Conservation (phyloP, 2,797 vertebrate genomes). For the Neostethus bicornis region DNA sequence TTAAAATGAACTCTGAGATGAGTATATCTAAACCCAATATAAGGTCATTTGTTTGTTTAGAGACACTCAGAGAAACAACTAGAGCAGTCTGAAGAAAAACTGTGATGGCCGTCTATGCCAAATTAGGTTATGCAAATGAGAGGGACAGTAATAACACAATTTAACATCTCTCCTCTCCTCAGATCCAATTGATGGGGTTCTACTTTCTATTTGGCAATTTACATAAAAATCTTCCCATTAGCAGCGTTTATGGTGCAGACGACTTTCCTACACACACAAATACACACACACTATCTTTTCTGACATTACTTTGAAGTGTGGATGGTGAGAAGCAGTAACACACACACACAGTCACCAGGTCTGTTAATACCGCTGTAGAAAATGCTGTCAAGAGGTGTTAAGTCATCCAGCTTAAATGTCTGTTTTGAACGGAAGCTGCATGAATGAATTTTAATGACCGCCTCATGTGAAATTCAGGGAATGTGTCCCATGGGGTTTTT, state of each 20-base stretch:
- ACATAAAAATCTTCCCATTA: constrained; percentile 76
- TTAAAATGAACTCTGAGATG: neutral
- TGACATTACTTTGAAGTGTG: constrained; percentile 35
- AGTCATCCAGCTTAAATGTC: constrained; percentile 23
- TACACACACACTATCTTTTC: neutral
- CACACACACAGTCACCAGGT: constrained; percentile 18
- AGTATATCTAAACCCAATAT: neutral
- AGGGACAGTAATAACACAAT: constrained; percentile 65
- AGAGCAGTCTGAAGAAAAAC: constrained; percentile 46
- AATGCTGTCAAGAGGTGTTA: constrained; percentile 30
- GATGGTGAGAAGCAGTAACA: constrained; percentile 36
- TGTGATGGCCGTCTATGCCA: constrained; percentile 35
- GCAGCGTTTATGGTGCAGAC: constrained; percentile 51
- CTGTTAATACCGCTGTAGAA: constrained; percentile 34
- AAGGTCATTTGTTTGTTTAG: constrained; percentile 36
- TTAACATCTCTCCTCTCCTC: constrained; percentile 56
- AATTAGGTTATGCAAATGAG: constrained; percentile 73
- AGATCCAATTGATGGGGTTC: constrained; percentile 47
- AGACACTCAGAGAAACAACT: constrained; percentile 34
- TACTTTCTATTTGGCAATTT: constrained; percentile 78
- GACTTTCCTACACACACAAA: constrained; percentile 19
- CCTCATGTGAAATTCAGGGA: constrained; percentile 3
- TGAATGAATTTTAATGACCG: constrained; percentile 31
- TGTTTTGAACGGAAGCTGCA: constrained; percentile 13
- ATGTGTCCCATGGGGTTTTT: neutral